Evolutionary conservation across 2,797 vertebrate species (phyloP).

Genomic region (Coracias cyanogaster): DNA sequence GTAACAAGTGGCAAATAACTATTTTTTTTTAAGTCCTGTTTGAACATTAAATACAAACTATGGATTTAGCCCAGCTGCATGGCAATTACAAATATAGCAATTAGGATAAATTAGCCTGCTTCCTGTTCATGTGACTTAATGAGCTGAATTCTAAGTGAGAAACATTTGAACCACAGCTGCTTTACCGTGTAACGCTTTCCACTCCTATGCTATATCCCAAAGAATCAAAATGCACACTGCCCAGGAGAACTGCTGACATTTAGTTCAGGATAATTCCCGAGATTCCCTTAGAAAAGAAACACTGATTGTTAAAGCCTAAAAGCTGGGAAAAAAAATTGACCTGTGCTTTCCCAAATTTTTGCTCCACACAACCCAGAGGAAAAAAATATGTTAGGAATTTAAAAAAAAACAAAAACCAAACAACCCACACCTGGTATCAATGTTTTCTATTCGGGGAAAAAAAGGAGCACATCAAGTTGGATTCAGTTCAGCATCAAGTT

Average conservation of each 20-base stretch:
- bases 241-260: background rate
- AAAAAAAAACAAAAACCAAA: background rate
- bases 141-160: background rate
- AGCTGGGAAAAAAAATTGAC: background rate
- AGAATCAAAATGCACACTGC: background rate
- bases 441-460: background rate
- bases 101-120: background rate
- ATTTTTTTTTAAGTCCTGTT: background rate
- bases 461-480: background rate
- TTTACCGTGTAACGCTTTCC: background rate
- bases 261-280: background rate
- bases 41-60: conserved; percentile 5
- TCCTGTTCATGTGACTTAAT: background rate
- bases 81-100: background rate
- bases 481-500: background rate
- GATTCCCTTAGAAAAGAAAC: background rate
- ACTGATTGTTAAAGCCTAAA: background rate
- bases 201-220: background rate
- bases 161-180: background rate
- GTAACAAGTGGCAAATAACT: background rate
- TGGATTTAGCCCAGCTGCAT: background rate
- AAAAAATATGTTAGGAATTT: background rate
- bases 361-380: background rate
- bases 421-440: background rate
- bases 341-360: background rate